Evolutionary conservation across 2,888 invertebrate genomes (phyloP), one percentile per base, ranked within the genome.

Genomic region (Malthinus flaveolus): DNA sequence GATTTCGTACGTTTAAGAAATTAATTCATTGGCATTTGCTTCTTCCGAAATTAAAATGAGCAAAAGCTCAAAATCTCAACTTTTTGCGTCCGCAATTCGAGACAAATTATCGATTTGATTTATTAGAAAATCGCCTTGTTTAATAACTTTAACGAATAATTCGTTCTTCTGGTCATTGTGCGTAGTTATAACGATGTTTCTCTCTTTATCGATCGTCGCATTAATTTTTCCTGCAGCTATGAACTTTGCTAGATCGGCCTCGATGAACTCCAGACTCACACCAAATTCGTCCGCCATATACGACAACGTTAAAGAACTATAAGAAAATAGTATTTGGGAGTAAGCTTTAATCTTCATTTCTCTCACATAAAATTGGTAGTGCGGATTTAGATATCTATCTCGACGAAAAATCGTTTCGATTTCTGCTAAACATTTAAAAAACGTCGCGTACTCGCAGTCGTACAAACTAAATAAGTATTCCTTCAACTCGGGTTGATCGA

Each of bases 301-400:
- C 39, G 81, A 78, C 34, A 89, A 75, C n/a, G 85, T 85, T 32
- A 88, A 79, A 61, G 85, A 86, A 51, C 84, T 81, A 74, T 89
- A 90, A 0, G 89, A 88, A 70, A 87, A 85, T 39, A 90, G 76
- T 32, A 89, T 80, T 73, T 90, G 89, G 31, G 84, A 82, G 71
- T 90, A 90, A 1, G 89, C 88, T 62, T 84, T 80, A 50, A 88
- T 83, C 59, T 88, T 80, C 88, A 89, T 88, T 72, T 87, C 87
- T 23, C 88, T 80, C 0, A 87, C 83, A 73, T 89, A 90, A 76
- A 83, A 88, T 49, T 83, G 81, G 73, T 84, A 87, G 75, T 90
- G 90, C 0, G 85, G 83, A 53, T 83, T 76, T 45, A 89, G 76
- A 51, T 87, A 80, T 31, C 87, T 84, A 73, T 90, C 87, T 54